These are phyloP conservation scores for Smittia aterrima DNA, from an alignment of 2,888 invertebrate species.

Conservation along the genomic window DNA sequence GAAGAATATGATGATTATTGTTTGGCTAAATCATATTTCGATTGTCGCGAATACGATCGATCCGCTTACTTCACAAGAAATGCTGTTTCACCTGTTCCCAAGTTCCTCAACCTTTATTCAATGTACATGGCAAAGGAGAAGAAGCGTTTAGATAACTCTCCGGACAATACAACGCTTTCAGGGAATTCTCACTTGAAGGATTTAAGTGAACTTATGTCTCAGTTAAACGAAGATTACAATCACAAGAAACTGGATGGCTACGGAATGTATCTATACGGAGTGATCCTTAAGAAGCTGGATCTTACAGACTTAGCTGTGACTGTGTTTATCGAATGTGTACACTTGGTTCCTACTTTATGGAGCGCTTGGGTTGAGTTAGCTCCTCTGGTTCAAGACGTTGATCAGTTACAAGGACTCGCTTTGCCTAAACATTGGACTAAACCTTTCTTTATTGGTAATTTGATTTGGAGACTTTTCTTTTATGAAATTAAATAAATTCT, in stretches of 20 bases:
- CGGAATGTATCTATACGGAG: slow-evolving; percentile 83
- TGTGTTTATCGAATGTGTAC: slow-evolving; percentile 74
- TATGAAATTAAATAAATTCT: no score
- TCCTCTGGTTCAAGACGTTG: slow-evolving; percentile 77
- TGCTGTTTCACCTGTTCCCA: slow-evolving; percentile 67
- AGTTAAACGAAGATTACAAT: slow-evolving; percentile 60
- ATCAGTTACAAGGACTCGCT: slow-evolving; percentile 64
- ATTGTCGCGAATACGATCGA: slow-evolving; percentile 84
- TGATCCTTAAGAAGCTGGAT: slow-evolving; percentile 84
- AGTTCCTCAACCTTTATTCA: slow-evolving; percentile 83
- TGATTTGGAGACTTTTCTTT: no score
- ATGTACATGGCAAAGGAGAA: slow-evolving; percentile 88
- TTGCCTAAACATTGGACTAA: slow-evolving; percentile 93
- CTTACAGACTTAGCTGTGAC: slow-evolving; percentile 74
- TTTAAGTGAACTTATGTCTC: slow-evolving; percentile 59
- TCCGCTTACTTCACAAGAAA: slow-evolving; percentile 76
- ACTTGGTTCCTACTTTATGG: slow-evolving; percentile 84
- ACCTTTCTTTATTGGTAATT: slow-evolving; percentile 75
- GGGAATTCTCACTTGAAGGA: slow-evolving; percentile 52
- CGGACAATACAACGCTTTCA: slow-evolving; percentile 58
- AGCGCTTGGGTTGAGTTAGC: slow-evolving; percentile 93
- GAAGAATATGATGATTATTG: slow-evolving; percentile 67
- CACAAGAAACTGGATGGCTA: slow-evolving; percentile 78
- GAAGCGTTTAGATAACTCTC: slow-evolving; percentile 79
- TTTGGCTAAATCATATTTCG: slow-evolving; percentile 84